Percentiles rank a stretch among this genome's conserved stretches.
Evolutionary conservation across 2,888 invertebrate genomes (phyloP).

Genomic region (Entomobrya multifasciata): DNA sequence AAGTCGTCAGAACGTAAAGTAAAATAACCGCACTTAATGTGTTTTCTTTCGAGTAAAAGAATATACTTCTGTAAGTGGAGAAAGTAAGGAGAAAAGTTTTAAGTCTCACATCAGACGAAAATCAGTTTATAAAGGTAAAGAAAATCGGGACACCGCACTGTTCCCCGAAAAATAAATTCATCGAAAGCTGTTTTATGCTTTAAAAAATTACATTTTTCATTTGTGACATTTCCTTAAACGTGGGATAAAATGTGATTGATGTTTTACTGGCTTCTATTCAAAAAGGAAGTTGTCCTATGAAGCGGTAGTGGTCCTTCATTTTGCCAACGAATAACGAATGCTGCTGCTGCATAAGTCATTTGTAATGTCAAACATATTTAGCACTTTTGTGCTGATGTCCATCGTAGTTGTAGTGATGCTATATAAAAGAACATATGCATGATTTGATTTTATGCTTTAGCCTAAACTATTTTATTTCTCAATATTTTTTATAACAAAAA

Average conservation of each 20-base stretch:
- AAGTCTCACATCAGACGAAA: not conserved
- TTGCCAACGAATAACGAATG: not conserved
- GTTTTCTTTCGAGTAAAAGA: not conserved
- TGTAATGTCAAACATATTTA: too few relatives aligned
- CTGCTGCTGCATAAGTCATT: not conserved
- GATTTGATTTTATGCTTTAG: too few relatives aligned
- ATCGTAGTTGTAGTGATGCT: constrained; percentile 4
- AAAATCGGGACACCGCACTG: too few relatives aligned
- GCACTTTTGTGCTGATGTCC: not conserved
- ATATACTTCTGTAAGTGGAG: not conserved
- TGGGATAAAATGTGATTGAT: too few relatives aligned
- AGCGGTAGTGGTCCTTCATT: not conserved
- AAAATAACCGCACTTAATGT: not conserved
- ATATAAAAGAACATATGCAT: not conserved
- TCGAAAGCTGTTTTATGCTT: not conserved
- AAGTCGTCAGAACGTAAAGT: constrained; percentile 65
- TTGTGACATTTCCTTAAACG: not conserved
- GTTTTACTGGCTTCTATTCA: too few relatives aligned
- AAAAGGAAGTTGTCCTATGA: too few relatives aligned
- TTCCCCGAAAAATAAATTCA: constrained; percentile 12
- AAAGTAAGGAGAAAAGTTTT: not conserved
- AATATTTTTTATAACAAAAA: too few relatives aligned
- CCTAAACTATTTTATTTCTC: too few relatives aligned
- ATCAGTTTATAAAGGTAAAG: too few relatives aligned
- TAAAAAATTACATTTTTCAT: not conserved